phyloP scores from a whole-genome alignment of 2,797 vertebrate species.

The Melanotaenia pygmaea region DNA sequence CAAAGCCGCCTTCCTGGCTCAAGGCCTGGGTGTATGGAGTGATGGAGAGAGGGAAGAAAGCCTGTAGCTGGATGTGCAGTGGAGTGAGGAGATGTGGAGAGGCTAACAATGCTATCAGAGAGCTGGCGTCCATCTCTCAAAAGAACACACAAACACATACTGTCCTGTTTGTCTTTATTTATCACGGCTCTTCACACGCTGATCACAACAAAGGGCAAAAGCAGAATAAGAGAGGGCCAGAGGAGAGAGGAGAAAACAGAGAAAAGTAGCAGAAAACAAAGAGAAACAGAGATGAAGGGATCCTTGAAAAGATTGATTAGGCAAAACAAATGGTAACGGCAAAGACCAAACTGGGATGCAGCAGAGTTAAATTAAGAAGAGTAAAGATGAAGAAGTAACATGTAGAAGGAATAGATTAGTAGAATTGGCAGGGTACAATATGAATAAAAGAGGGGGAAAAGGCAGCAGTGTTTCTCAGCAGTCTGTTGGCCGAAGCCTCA shows the following conservation, averaged over 20 bases:
- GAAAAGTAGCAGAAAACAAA: slow-evolving; percentile 46
- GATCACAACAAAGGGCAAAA: slow-evolving; percentile 71
- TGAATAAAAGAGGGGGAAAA: slow-evolving; percentile 33
- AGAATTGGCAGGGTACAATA: slow-evolving; percentile 23
- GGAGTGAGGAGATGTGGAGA: slow-evolving; percentile 84
- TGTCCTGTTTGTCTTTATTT: slow-evolving; percentile 77
- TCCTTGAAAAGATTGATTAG: slow-evolving; percentile 17
- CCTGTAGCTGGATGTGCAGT: slow-evolving; percentile 79
- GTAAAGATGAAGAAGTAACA: not conserved
- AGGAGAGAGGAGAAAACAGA: slow-evolving; percentile 28
- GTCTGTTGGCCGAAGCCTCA: slow-evolving; percentile 63
- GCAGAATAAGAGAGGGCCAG: slow-evolving; percentile 38
- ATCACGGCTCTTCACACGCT: slow-evolving; percentile 76
- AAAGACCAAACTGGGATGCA: not conserved
- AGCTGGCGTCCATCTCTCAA: slow-evolving; percentile 71
- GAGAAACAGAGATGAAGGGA: slow-evolving; percentile 43
- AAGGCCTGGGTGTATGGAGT: slow-evolving; percentile 68
- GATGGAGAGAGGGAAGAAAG: slow-evolving; percentile 56
- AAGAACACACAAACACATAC: slow-evolving; percentile 42
- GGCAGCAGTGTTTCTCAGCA: slow-evolving; percentile 31
- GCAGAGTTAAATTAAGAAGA: slow-evolving; percentile 5
- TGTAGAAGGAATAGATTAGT: slow-evolving; percentile 18
- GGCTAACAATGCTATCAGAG: slow-evolving; percentile 86
- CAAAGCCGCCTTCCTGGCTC: slow-evolving; percentile 73
- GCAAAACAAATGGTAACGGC: slow-evolving; percentile 7